Evolutionary conservation across 2,888 invertebrate genomes (phyloP).

Genomic region (Heteromurus nitidus): DNA sequence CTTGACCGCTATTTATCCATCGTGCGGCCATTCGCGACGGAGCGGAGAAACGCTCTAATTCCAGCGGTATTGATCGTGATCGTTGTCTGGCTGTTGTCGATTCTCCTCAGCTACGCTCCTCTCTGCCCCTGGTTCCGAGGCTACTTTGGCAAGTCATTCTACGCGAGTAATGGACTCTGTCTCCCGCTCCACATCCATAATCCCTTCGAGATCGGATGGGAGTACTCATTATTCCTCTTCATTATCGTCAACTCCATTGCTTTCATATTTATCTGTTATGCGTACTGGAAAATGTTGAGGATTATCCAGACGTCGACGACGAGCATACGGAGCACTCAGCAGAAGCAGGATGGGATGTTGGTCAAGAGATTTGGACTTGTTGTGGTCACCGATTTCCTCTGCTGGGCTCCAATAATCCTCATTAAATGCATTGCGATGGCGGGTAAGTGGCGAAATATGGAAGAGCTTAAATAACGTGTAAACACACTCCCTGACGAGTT

Average conservation of each 20-base stretch:
- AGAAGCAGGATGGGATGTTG: constrained; percentile 79
- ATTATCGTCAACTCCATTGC: constrained; percentile 79
- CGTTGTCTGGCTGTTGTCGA: constrained; percentile 78
- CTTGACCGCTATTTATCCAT: constrained; percentile 81
- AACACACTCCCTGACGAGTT: not conserved
- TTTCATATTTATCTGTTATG: constrained; percentile 79
- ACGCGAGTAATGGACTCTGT: constrained; percentile 80
- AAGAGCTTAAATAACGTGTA: not conserved
- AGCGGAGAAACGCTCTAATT: constrained; percentile 76
- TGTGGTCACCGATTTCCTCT: constrained; percentile 80
- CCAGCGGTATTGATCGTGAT: constrained; percentile 77
- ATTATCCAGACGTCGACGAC: constrained; percentile 79
- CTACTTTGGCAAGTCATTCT: constrained; percentile 79
- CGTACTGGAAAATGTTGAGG: constrained; percentile 79
- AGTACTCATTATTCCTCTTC: constrained; percentile 80
- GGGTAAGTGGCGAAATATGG: too few species aligned
- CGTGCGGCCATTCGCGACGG: constrained; percentile 79
- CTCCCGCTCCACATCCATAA: constrained; percentile 80
- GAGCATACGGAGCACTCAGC: constrained; percentile 79
- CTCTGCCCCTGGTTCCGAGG: constrained; percentile 75
- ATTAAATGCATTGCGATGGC: constrained; percentile 79
- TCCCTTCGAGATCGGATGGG: constrained; percentile 80
- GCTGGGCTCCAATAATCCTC: constrained; percentile 80
- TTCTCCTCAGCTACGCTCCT: constrained; percentile 77
- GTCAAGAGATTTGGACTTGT: constrained; percentile 80